Base-by-base conservation (phyloP, 2,113 vertebrate genomes). In the Phaethornis superciliosus region DNA sequence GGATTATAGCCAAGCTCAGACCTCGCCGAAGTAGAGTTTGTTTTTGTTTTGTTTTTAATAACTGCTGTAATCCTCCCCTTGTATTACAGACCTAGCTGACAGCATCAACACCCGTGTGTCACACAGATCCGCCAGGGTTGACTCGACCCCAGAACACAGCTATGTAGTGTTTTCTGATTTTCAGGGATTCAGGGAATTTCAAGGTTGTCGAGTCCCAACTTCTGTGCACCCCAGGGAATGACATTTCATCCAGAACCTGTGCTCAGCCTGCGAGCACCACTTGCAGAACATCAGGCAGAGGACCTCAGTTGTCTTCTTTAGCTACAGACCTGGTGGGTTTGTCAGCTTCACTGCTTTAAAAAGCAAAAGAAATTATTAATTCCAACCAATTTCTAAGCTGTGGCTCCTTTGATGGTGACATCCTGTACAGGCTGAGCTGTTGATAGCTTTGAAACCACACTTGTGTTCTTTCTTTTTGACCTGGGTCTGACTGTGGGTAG, bases 401-500 rank as follows among this genome's bases (percentile, higher is more conserved):
- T 79, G 77, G 88, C 81, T 95, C 42, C 75, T 81, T 77, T 68
- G 44, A 71, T 4, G 40, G 40, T 40, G 2, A 74, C 52, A 70
- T 78, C 33, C 44, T 90, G 65, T 86, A 60, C 81, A 71, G 92
- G 92, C 95, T 95, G 91, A 94, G 86, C 77, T 75, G 65, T 93
- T 89, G 68, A 69, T 89, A 3, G 16, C 81, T 58, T 89, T 89
- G 49, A 96, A 93, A 84, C 86, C 44, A 47, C 60, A 37, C 10
- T 67, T 87, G 18, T 70, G 27, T 46, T 33, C 6, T 33, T 37
- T 86, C 75, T 56, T 58, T 40, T 40, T 40, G 40, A 65, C 84
- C 89, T 93, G 58, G 81, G 93, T 95, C 96, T 94, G 93, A 94
- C 94, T 95, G 94, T 96, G 94, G 94, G 85, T 91, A 58, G 94